These are phyloP conservation scores for Neoseiulus cucumeris DNA, from an alignment of 1,140 invertebrate genomes.

Conservation along the genomic window DNA sequence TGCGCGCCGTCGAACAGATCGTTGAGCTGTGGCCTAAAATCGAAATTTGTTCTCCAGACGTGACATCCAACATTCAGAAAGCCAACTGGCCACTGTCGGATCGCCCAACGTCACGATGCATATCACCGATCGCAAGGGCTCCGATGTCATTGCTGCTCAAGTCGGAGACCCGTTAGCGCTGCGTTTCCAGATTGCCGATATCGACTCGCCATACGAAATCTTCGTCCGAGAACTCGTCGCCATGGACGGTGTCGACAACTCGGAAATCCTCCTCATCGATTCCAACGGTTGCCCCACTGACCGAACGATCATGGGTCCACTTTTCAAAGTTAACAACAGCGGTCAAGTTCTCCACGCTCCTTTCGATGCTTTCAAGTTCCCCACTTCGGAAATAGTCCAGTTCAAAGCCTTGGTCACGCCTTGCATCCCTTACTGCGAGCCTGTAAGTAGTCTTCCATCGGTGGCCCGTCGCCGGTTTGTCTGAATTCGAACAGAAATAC, in stretches of 20 bases:
- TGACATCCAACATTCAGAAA: conserved; percentile 42
- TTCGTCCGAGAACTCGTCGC: conserved; percentile 80
- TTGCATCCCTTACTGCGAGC: conserved; percentile 73
- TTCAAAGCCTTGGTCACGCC: conserved; percentile 80
- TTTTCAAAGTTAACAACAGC: conserved; percentile 36
- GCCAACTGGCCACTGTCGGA: conserved; percentile 45
- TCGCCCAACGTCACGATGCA: conserved; percentile 84
- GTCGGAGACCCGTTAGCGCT: conserved; percentile 48
- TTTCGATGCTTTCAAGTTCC: conserved; percentile 90
- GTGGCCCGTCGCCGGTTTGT: too few species aligned
- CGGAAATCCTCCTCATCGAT: conserved; percentile 62
- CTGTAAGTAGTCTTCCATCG: conserved; percentile 34
- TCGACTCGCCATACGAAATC: conserved; percentile 59
- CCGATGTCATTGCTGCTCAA: conserved; percentile 30
- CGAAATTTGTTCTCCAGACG: conserved; percentile 74
- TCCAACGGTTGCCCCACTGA: conserved; percentile 46
- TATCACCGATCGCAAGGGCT: conserved; percentile 40
- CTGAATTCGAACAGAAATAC: too few species aligned
- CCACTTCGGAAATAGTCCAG: conserved; percentile 77
- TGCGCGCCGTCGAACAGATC: background rate
- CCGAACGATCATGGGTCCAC: conserved; percentile 31
- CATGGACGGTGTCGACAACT: conserved; percentile 75
- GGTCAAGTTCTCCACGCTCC: conserved; percentile 60
- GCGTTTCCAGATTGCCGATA: conserved; percentile 69
- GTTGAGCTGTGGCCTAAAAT: conserved; percentile 29